Conservation (phyloP, 2,888 invertebrate species). For the Caenorhabditis sp. region DNA sequence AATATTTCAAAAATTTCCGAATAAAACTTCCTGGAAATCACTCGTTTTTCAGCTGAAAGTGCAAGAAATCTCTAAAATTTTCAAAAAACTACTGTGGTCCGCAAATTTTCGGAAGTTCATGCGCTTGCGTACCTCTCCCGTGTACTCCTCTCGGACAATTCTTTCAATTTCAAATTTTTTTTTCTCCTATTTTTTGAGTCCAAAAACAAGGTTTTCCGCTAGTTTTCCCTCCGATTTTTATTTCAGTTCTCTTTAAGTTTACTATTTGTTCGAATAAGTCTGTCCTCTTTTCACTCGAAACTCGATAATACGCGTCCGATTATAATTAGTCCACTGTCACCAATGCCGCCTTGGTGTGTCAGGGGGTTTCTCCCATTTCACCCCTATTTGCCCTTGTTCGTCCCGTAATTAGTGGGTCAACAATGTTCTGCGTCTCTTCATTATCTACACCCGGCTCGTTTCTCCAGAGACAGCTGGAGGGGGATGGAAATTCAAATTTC, state of each 20-base stretch:
- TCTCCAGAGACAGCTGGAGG: neutral
- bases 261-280: no score
- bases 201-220: neutral
- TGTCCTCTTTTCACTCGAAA: no score
- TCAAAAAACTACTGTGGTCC: neutral
- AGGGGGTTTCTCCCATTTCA: no score
- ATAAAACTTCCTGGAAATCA: no score
- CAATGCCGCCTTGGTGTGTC: neutral
- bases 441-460: conserved; percentile 7
- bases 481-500: neutral
- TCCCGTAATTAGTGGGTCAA: conserved; percentile 26
- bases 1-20: no score
- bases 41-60: no score
- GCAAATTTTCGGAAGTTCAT: neutral
- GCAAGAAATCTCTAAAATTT: neutral
- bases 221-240: neutral
- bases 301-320: no score
- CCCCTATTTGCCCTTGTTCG: neutral
- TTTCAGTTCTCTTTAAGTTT: no score
- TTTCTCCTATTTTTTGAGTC: neutral
- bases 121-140: neutral
- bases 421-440: no score
- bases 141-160: conserved; percentile 36
- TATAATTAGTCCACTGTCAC: no score
- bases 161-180: neutral